A percentile compares a stretch with the other conserved stretches of the same genome.
These are phyloP conservation scores for Pleuronectes platessa DNA, from an alignment of 2,113 vertebrate species.

Conservation along the genomic window DNA sequence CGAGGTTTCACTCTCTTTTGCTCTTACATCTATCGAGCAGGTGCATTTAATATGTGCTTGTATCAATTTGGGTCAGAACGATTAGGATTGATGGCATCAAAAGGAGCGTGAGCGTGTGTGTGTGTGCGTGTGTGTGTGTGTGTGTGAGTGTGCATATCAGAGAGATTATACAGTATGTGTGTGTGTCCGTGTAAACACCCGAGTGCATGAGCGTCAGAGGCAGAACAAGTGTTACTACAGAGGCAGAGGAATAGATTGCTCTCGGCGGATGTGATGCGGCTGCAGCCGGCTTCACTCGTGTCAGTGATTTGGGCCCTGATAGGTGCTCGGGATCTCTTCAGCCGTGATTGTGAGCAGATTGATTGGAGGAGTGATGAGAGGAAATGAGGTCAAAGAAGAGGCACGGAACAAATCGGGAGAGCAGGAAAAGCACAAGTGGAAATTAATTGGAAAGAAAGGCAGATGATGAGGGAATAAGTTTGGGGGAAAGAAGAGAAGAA, in stretches of 20 bases:
- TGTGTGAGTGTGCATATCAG: background rate
- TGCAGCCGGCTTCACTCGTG: background rate
- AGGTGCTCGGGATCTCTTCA: conserved; percentile 16
- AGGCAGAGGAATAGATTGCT: conserved; percentile 7
- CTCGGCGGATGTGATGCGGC: background rate
- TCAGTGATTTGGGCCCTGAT: conserved; percentile 1
- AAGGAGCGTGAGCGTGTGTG: background rate
- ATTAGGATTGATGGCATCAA: conserved; percentile 28
- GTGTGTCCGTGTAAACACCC: background rate
- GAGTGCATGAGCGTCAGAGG: background rate
- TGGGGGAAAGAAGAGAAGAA: background rate
- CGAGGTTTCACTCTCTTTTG: conserved; percentile 21
- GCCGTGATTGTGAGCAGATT: conserved; percentile 31
- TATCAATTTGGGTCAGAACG: conserved; percentile 46
- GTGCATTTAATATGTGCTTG: conserved; percentile 35
- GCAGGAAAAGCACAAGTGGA: background rate
- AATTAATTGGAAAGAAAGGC: conserved; percentile 30
- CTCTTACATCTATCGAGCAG: conserved; percentile 48
- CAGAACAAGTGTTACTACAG: conserved; percentile 18
- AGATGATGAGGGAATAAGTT: background rate
- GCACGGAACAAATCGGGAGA: conserved; percentile 20
- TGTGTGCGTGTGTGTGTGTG: conserved; percentile 14
- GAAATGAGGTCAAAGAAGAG: conserved; percentile 22
- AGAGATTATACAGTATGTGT: background rate
- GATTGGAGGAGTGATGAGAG: conserved; percentile 23